phyloP scores from a whole-genome alignment of 2,888 invertebrate genomes.

The Eupithecia tripunctaria region DNA sequence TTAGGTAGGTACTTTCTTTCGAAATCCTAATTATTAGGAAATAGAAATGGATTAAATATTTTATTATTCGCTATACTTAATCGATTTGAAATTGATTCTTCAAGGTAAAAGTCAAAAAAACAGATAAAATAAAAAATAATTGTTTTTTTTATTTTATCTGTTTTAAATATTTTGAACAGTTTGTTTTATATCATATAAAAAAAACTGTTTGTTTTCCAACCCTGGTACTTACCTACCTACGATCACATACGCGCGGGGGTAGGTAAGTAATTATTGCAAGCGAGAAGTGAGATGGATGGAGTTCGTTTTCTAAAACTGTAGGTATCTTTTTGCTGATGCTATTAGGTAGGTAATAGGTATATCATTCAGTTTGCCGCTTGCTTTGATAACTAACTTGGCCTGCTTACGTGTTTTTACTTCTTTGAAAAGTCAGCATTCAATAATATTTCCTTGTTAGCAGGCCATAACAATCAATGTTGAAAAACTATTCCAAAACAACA shows the following conservation, averaged over 20 bases:
- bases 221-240: too few species aligned
- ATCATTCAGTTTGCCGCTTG: neutral
- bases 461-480: constrained; percentile 29
- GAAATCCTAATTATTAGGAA: too few species aligned
- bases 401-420: neutral
- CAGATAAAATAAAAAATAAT: too few species aligned
- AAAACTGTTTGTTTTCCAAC: too few species aligned
- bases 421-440: constrained; percentile 1
- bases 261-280: neutral
- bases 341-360: neutral
- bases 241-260: neutral
- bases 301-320: neutral
- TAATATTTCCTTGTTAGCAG: constrained; percentile 12
- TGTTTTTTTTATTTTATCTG: too few species aligned
- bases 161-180: too few species aligned
- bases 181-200: too few species aligned
- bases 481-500: constrained; percentile 36
- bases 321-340: neutral
- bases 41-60: too few species aligned
- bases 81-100: too few species aligned
- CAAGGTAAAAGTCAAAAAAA: too few species aligned
- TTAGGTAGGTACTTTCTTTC: too few species aligned
- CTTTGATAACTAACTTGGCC: neutral
- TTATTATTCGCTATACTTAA: too few species aligned
- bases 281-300: neutral